phyloP scores from a whole-genome alignment of 2,797 vertebrate genomes.

The Micropoecilia bifurca region DNA sequence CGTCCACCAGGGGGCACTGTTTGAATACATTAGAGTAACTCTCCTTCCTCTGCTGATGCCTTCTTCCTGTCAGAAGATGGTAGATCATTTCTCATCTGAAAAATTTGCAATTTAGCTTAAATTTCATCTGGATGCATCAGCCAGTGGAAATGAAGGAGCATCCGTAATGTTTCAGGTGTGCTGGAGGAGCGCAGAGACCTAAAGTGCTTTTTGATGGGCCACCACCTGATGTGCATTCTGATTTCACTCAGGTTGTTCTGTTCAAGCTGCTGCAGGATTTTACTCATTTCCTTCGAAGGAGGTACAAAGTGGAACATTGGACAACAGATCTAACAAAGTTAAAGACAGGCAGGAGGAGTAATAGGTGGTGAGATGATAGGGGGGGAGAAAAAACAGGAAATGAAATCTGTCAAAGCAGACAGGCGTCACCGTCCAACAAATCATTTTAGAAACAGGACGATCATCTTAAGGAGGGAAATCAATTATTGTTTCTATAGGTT shows the following conservation, averaged over 20 bases:
- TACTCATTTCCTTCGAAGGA: slow-evolving; percentile 52
- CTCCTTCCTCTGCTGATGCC: slow-evolving; percentile 9
- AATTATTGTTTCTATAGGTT: background rate
- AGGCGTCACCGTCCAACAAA: background rate
- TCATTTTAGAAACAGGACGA: background rate
- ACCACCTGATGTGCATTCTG: slow-evolving; percentile 61
- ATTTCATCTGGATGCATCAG: slow-evolving; percentile 45
- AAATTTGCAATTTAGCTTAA: slow-evolving; percentile 41
- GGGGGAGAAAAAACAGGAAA: background rate
- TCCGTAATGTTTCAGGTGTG: slow-evolving; percentile 40
- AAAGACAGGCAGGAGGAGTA: slow-evolving; percentile 4
- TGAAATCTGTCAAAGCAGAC: slow-evolving; percentile 6
- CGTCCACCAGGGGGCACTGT: slow-evolving; percentile 78
- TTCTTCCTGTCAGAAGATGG: slow-evolving; percentile 21
- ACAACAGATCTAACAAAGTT: slow-evolving; percentile 4
- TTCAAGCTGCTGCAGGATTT: slow-evolving; percentile 47
- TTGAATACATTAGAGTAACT: slow-evolving; percentile 55
- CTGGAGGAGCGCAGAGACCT: slow-evolving; percentile 36
- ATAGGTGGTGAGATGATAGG: slow-evolving; percentile 5
- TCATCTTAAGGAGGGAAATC: background rate
- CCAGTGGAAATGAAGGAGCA: background rate
- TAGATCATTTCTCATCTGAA: slow-evolving; percentile 44
- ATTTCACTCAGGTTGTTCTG: slow-evolving; percentile 56
- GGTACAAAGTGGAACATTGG: slow-evolving; percentile 25
- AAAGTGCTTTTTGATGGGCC: slow-evolving; percentile 51